Conservation (phyloP, 2,888 invertebrate species). For the Polylopha cassiicola region DNA sequence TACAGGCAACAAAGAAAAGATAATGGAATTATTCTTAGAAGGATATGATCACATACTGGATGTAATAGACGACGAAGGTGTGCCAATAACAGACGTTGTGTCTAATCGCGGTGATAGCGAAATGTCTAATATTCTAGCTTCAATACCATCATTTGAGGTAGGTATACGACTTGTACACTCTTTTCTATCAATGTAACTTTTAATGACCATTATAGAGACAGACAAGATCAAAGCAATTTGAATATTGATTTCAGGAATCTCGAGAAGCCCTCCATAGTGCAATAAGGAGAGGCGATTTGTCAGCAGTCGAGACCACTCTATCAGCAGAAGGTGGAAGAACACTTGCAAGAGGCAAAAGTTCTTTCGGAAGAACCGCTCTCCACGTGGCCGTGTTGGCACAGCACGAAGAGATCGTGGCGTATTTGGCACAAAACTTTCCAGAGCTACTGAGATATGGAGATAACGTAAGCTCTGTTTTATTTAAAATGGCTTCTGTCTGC, state of each 20-base stretch:
- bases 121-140: constrained; percentile 82
- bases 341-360: constrained; percentile 75
- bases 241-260: constrained; percentile 83
- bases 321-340: constrained; percentile 70
- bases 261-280: constrained; percentile 87
- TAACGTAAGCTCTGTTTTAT: constrained; percentile 86
- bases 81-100: constrained; percentile 82
- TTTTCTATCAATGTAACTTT: no score
- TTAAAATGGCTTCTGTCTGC: no score
- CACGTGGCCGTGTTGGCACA: constrained; percentile 93
- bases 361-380: constrained; percentile 85
- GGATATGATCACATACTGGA: constrained; percentile 93
- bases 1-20: constrained; percentile 62
- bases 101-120: constrained; percentile 81
- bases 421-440: constrained; percentile 83
- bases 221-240: no score
- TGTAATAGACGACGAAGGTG: constrained; percentile 83
- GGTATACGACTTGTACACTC: constrained; percentile 18
- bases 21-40: constrained; percentile 82
- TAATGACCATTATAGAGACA: no score
- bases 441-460: constrained; percentile 87
- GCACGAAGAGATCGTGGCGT: constrained; percentile 87
- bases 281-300: constrained; percentile 79
- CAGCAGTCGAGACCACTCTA: constrained; percentile 75
- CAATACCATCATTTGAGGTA: constrained; percentile 87